phyloP scores from a whole-genome alignment of 2,888 invertebrate genomes.

The Epistrophe grossulariae region DNA sequence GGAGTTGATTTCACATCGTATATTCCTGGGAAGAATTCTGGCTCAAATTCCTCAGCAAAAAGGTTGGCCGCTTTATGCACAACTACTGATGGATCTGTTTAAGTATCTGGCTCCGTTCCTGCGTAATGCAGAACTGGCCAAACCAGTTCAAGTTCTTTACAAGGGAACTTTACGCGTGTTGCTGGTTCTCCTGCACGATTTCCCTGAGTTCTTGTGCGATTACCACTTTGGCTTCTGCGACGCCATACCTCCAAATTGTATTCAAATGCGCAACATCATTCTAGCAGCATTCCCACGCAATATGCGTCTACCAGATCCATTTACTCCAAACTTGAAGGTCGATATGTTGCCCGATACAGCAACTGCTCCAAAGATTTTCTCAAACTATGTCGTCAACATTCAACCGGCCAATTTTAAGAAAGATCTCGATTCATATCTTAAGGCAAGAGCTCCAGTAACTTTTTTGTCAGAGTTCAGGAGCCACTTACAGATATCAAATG shows the following conservation, averaged over 20 bases:
- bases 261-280: conserved; percentile 99
- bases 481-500: conserved; percentile 94
- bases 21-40: conserved; percentile 96
- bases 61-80: conserved; percentile 99
- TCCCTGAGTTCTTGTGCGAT: conserved; percentile 99
- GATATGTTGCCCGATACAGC: conserved; percentile 95
- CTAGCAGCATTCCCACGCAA: conserved; percentile 98
- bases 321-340: conserved; percentile 97
- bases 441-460: conserved; percentile 96
- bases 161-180: conserved; percentile 98
- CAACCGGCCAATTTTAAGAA: conserved; percentile 95
- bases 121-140: conserved; percentile 97
- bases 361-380: conserved; percentile 94
- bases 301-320: conserved; percentile 99
- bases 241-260: conserved; percentile 99
- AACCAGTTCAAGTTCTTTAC: conserved; percentile 96
- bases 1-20: conserved; percentile 97
- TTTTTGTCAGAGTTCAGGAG: conserved; percentile 96
- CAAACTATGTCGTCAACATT: conserved; percentile 94
- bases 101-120: conserved; percentile 98
- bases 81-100: conserved; percentile 97
- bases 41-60: conserved; percentile 96
- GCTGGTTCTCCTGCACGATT: conserved; percentile 97
- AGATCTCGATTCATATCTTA: conserved; percentile 98
- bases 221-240: conserved; percentile 99